Percentiles rank a stretch among this genome's conserved stretches.
phyloP scores from a whole-genome alignment of 2,113 vertebrate genomes.

The Oncorhynchus kisutch region DNA sequence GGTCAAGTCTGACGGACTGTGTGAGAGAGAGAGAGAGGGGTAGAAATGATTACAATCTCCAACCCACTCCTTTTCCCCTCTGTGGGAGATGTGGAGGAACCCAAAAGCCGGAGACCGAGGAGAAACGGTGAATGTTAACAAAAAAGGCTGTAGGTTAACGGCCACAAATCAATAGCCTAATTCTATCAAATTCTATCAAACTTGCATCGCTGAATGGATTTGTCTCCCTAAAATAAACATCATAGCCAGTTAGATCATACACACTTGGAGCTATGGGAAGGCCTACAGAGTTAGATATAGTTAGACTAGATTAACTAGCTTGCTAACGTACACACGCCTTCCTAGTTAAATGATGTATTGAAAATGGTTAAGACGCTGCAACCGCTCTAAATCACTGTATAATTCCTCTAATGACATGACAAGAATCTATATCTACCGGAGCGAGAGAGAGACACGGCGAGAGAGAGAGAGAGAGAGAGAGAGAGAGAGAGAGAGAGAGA shows the following conservation, averaged over 20 bases:
- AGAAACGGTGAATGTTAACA: constrained; percentile 36
- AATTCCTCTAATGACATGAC: constrained; percentile 6
- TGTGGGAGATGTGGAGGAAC: not conserved
- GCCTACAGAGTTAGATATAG: not conserved
- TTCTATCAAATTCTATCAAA: constrained; percentile 65
- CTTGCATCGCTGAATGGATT: constrained; percentile 59
- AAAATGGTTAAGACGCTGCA: not conserved
- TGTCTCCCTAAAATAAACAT: constrained; percentile 52
- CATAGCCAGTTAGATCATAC: constrained; percentile 41
- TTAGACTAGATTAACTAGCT: not conserved
- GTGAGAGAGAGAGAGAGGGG: constrained; percentile 15
- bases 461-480: too few species aligned
- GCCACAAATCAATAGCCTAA: constrained; percentile 66
- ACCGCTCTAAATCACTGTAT: constrained; percentile 2
- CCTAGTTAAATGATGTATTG: constrained; percentile 3
- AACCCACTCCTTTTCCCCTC: not conserved
- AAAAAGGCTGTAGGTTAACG: constrained; percentile 59
- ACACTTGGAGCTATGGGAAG: constrained; percentile 9
- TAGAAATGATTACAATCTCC: constrained; percentile 9
- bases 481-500: too few species aligned
- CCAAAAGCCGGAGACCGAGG: not conserved
- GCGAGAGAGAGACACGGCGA: too few species aligned
- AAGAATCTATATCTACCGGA: not conserved
- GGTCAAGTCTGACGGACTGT: constrained; percentile 45
- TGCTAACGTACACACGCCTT: not conserved